Base-by-base conservation (phyloP, 2,797 vertebrate genomes). In the Macrochelys suwanniensis region DNA sequence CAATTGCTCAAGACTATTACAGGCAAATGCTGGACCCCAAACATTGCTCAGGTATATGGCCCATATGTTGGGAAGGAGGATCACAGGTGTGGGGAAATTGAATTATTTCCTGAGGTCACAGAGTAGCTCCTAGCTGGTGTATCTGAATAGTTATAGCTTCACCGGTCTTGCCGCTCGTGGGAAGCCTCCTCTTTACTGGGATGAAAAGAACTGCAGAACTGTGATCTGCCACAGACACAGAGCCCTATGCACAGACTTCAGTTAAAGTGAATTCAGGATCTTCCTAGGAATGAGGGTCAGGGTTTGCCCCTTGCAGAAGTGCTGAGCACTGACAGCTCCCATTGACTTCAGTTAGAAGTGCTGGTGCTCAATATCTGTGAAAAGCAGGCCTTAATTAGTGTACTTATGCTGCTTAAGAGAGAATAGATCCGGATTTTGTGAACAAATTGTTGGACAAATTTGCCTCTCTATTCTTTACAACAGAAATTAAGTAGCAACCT, bases 401-500 rank as follows among this genome's bases (percentile, higher is more conserved):
- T 3, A 90, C 92, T 47, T 47, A 23, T 47, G 25, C 42, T 26
- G 25, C 71, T 45, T 45, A 76, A 76, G 26, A 47, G 23, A 45
- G 45, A 45, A 45, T 37, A 45, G 19, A 7, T 28, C 21, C 59
- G 71, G 51, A 17, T 83, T 93, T 65, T 88, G 87, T 49, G 89
- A 91, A 95, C 87, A 82, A 96, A 88, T 28, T 37, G 91, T 96
- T 91, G 90, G 77, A 74, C 2, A 68, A 94, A 96, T 94, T 96
- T 19, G n/a, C 17, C 92, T 78, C 65, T 88, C 89, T 81, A 97
- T 83, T 94, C 6, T 10, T 94, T 94, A 9, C 82, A 93, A 76
- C 94, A 96, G 85, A 97, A 97, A 97, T 94, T 92, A 96, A 96
- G 94, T 96, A 94, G 80, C 23, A 91, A 74, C 21, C 9, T 84